Base-by-base conservation (phyloP, 2,113 vertebrate species). In the Paratilapia polleni region DNA sequence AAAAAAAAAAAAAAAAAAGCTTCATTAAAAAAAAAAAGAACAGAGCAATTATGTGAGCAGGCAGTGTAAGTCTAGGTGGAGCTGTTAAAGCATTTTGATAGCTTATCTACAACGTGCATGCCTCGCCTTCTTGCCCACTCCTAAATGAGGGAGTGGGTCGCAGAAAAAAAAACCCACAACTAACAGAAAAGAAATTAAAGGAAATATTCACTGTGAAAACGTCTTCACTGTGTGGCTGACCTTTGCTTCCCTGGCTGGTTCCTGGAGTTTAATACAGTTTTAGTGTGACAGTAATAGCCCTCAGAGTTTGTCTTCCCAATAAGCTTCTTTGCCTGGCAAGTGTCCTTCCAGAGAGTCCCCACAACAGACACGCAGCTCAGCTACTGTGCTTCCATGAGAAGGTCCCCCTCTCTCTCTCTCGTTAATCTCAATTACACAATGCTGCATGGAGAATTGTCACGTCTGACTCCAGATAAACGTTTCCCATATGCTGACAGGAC, bases 31-130 rank as follows among this genome's bases (percentile, higher is more conserved):
- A 31, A 31, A 31, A 31, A 2, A 17, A 11, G 7, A 20, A 19
- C 8, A n/a, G 20, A 56, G 22, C 2, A 63, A 64, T 9, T 8
- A 26, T 34, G 24, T 59, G 34, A 80, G 28, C 49, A 11, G 76
- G 49, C 28, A 11, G 78, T 14, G 8, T 20, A 15, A 15, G 34
- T 34, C 19, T 43, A 84, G 93, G 87, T 3, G 92, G 85, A 80
- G 92, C 59, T 81, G 73, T 57, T 79, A 24, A 38, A 78, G 57
- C 62, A 68, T 52, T 36, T 12, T 31, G 88, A 93, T 92, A 93
- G 43, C 92, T 94, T 95, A 95, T 95, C 94, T 91, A 20, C 20
- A 3, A 20, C 6, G 59, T n/a, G 47, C 94, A 93, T 62, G 73
- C 52, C 64, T 78, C 38, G 1, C 24, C 41, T 58, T 49, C 56